Conservation (phyloP, 2,888 invertebrate genomes). For the Agelastica alni region DNA sequence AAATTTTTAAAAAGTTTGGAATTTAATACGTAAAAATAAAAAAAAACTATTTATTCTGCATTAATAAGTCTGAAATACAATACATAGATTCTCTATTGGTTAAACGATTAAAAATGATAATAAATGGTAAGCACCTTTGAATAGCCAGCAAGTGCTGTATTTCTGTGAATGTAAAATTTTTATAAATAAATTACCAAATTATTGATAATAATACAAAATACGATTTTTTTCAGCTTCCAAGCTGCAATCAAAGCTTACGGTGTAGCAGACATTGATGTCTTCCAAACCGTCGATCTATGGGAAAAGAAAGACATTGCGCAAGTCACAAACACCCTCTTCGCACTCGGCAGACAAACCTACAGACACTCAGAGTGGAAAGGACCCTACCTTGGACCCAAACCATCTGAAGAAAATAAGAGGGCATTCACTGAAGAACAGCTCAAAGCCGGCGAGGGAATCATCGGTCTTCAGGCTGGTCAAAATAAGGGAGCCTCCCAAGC, state of each 20-base stretch:
- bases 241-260: constrained; percentile 86
- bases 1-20: too few relatives aligned
- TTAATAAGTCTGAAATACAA: too few relatives aligned
- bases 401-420: constrained; percentile 90
- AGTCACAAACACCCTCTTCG: constrained; percentile 83
- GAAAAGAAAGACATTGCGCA: constrained; percentile 90
- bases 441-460: constrained; percentile 84
- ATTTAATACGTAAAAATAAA: too few relatives aligned
- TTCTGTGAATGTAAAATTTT: too few relatives aligned
- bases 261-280: constrained; percentile 87
- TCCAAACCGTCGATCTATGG: constrained; percentile 96
- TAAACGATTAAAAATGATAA: too few relatives aligned
- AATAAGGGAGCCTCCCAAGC: constrained; percentile 96
- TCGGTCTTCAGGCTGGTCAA: constrained; percentile 93
- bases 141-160: too few relatives aligned
- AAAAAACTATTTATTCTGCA: too few relatives aligned
- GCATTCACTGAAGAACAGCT: constrained; percentile 92
- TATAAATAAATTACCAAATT: too few relatives aligned
- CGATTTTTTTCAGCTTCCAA: constrained; percentile 73
- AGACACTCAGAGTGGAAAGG: constrained; percentile 60
- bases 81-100: too few relatives aligned
- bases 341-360: constrained; percentile 69
- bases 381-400: constrained; percentile 92
- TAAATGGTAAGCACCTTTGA: too few relatives aligned
- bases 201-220: too few relatives aligned